Percentiles rank a stretch among this genome's conserved stretches.
Evolutionary conservation across 2,797 vertebrate genomes (phyloP).

Genomic region (Melanotaenia nigrans): DNA sequence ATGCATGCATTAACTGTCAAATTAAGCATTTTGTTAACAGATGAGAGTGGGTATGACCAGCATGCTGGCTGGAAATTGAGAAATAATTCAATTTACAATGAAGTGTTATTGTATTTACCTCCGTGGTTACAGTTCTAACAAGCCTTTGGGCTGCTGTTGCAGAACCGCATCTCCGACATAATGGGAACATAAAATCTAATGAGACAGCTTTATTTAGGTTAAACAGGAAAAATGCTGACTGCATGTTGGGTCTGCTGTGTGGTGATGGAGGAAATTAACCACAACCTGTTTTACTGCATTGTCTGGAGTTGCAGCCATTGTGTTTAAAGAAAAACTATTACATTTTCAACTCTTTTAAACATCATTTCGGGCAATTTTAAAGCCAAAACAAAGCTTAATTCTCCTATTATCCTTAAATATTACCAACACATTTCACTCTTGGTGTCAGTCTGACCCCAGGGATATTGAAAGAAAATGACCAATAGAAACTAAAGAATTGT

Average conservation of each 20-base stretch:
- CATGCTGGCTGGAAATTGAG: slow-evolving; percentile 1
- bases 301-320: neutral
- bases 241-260: neutral
- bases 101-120: slow-evolving; percentile 31
- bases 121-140: slow-evolving; percentile 1
- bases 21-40: slow-evolving; percentile 3
- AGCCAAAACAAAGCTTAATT: neutral
- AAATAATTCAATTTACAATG: slow-evolving; percentile 5
- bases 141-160: neutral
- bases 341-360: neutral
- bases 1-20: slow-evolving; percentile 17
- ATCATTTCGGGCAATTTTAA: neutral
- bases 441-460: no score
- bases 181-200: slow-evolving; percentile 13
- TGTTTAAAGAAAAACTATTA: neutral
- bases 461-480: no score
- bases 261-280: slow-evolving; percentile 20
- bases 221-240: slow-evolving; percentile 7
- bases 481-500: no score
- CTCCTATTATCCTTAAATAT: no score
- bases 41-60: neutral
- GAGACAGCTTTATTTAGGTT: slow-evolving; percentile 17
- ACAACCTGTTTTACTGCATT: slow-evolving; percentile 8
- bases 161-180: slow-evolving; percentile 4
- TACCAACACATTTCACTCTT: no score